Percentiles rank a stretch among this genome's conserved stretches.
These are phyloP conservation scores for Phallusia fumigata DNA, from an alignment of 23 tunicate genomes.

Conservation along the genomic window DNA sequence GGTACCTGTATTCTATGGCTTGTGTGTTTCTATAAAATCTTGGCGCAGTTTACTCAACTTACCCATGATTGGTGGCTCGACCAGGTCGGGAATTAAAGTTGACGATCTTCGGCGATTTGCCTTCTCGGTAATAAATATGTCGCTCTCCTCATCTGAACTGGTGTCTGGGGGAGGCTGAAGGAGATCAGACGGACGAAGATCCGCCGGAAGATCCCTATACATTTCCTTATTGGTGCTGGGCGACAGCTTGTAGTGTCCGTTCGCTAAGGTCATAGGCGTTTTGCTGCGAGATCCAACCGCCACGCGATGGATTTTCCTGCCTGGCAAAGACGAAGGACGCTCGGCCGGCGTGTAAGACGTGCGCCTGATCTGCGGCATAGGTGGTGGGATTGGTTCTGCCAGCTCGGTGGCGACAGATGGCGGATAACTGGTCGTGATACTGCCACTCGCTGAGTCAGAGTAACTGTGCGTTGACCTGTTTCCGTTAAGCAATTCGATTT, in stretches of 20 bases:
- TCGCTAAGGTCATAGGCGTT: conserved; percentile 41
- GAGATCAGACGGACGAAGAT: conserved; percentile 24
- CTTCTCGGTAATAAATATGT: background rate
- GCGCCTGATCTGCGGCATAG: background rate
- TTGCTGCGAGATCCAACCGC: conserved; percentile 16
- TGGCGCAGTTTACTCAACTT: background rate
- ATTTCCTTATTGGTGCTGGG: background rate
- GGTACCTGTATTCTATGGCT: too few relatives aligned
- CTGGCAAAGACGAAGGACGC: conserved; percentile 64
- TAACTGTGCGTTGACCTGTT: conserved; percentile 18
- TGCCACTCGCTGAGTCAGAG: conserved; percentile 27
- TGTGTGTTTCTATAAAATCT: too few relatives aligned
- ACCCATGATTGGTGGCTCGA: conserved; percentile 1
- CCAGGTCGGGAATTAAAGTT: background rate
- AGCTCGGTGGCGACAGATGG: conserved; percentile 20
- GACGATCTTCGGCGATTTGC: conserved; percentile 2
- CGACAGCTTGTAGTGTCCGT: conserved; percentile 12
- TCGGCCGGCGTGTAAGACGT: background rate
- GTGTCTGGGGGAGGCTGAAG: conserved; percentile 48
- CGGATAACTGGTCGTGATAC: conserved; percentile 24
- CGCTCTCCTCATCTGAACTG: conserved; percentile 42
- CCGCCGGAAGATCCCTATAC: conserved; percentile 5
- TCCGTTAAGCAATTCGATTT: conserved; percentile 56
- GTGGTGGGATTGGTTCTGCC: background rate
- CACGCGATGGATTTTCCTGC: conserved; percentile 29